A percentile compares a stretch with the other conserved stretches of the same genome.
phyloP scores from a whole-genome alignment of 2,113 vertebrate genomes.

The Paramormyrops kingsleyae region DNA sequence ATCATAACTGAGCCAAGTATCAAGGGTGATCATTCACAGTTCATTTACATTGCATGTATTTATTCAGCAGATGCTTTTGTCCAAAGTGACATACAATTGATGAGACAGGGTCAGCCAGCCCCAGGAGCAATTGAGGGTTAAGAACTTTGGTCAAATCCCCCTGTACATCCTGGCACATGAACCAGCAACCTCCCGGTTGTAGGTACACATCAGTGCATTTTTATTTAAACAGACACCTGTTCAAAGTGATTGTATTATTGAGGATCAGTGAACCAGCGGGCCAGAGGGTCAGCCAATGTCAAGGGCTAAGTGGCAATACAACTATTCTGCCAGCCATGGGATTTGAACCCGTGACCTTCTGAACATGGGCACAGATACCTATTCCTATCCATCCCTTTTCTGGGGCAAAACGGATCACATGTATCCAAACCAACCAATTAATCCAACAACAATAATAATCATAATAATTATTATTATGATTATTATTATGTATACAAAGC shows the following conservation, averaged over 20 bases:
- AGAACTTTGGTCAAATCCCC: background rate
- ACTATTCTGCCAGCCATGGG: background rate
- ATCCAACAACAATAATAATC: too few species aligned
- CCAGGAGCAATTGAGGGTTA: background rate
- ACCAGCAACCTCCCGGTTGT: background rate
- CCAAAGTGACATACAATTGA: background rate
- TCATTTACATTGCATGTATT: background rate
- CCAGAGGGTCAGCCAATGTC: background rate
- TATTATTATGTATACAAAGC: background rate
- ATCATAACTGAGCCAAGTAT: background rate
- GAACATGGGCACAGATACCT: too few species aligned
- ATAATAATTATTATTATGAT: too few species aligned
- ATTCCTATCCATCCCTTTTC: too few species aligned
- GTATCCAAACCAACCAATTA: too few species aligned
- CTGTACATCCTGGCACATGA: background rate
- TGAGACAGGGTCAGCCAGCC: background rate
- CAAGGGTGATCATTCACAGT: background rate
- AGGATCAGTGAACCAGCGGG: background rate
- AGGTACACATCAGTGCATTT: background rate
- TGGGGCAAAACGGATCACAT: too few species aligned
- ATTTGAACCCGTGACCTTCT: background rate
- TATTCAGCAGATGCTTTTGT: slow-evolving; percentile 8
- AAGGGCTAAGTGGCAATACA: background rate
- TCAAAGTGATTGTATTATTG: background rate
- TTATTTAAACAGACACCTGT: background rate